Conservation (phyloP, 1,140 invertebrate genomes). For the Sipha flava region DNA sequence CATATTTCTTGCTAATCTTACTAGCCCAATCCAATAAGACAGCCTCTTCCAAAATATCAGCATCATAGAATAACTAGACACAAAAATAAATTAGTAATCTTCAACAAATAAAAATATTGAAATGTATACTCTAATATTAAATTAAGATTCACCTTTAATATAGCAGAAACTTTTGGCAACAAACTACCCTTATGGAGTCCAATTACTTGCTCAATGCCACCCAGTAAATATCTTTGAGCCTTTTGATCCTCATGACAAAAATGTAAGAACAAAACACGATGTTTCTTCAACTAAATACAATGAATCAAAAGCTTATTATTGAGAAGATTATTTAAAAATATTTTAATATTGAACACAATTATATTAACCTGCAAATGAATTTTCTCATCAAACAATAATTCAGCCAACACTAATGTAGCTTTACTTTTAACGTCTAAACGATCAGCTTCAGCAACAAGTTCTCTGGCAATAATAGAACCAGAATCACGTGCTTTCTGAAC, state of each 20-base stretch:
- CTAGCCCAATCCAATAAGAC: conserved; percentile 87
- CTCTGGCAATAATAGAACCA: conserved; percentile 56
- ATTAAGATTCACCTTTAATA: conserved; percentile 65
- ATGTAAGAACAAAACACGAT: conserved; percentile 65
- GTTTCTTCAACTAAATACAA: conserved; percentile 47
- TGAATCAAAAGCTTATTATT: not conserved
- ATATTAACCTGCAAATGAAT: conserved; percentile 64
- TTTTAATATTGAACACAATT: too few species aligned
- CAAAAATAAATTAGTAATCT: not conserved
- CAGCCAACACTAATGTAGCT: conserved; percentile 83
- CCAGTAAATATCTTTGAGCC: conserved; percentile 89
- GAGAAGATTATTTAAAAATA: too few species aligned
- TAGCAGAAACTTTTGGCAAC: conserved; percentile 77
- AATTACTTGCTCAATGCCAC: conserved; percentile 90
- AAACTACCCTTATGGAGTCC: conserved; percentile 69
- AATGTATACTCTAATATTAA: not conserved
- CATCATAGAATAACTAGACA: conserved; percentile 79
- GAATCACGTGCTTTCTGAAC: conserved; percentile 31
- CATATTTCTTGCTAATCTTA: conserved; percentile 91
- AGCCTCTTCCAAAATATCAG: conserved; percentile 90
- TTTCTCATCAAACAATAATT: conserved; percentile 80
- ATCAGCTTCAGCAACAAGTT: conserved; percentile 87
- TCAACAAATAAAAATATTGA: not conserved
- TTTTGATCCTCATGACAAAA: conserved; percentile 83
- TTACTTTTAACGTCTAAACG: conserved; percentile 91